Evolutionary conservation across 2,888 invertebrate species (phyloP).

Genomic region (Calliopum simillimum): DNA sequence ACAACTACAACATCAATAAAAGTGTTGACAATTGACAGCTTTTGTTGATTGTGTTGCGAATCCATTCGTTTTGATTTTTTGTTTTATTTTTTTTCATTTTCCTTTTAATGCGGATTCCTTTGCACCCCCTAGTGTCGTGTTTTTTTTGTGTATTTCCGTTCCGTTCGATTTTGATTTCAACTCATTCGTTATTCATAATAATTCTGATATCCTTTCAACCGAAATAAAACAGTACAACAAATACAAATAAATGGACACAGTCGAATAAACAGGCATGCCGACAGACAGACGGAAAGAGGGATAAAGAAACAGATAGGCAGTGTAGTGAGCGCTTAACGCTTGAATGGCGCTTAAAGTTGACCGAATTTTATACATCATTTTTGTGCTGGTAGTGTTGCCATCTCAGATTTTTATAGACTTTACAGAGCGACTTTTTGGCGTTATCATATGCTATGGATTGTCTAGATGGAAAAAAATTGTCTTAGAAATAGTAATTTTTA

Average conservation of each 20-base stretch:
- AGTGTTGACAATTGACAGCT: constrained; percentile 26
- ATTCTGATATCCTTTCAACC: constrained; percentile 18
- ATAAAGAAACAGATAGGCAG: no score
- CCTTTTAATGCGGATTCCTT: background rate
- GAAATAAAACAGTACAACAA: constrained; percentile 9
- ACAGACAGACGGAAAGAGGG: background rate
- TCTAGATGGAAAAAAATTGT: no score
- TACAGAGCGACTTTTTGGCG: no score
- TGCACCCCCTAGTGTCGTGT: background rate
- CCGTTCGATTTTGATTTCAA: constrained; percentile 7
- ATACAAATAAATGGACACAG: background rate
- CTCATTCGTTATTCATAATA: constrained; percentile 30
- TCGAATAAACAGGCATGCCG: background rate
- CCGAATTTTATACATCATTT: no score
- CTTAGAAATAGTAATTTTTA: no score
- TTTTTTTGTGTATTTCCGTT: constrained; percentile 5
- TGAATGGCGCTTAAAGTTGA: no score
- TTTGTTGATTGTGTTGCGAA: constrained; percentile 18
- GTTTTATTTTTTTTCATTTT: background rate
- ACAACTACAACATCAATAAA: constrained; percentile 15
- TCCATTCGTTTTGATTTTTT: background rate
- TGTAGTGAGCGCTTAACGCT: no score
- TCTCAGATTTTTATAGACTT: no score
- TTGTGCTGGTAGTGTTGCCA: no score
- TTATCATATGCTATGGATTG: no score